Evolutionary conservation across 2,888 invertebrate genomes (phyloP), one percentile per base, ranked within the genome.

Genomic region (Lacanobia wlatinum): DNA sequence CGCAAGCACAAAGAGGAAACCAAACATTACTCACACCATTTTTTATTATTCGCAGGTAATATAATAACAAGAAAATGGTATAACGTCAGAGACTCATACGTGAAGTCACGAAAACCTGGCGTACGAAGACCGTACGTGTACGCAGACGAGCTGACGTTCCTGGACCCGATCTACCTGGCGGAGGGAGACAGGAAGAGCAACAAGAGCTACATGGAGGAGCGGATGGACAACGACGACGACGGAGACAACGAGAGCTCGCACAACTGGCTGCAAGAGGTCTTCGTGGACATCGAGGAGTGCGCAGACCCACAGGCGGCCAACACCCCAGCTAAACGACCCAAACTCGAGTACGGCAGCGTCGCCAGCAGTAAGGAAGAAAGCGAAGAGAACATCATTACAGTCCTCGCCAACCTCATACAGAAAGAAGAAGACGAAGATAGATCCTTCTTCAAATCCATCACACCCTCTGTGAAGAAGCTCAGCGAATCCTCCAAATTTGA

Each of bases 351-450:
- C 50, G 52, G 73, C 1, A 60, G 40, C 59, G 59, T 59, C 40
- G 59, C 38, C 40, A 59, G 61, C 14, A 46, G 68, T 10, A 87
- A 84, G 71, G 88, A 88, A 6, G 68, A 87, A 4, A 43, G 58
- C 0, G 89, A 89, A 12, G 89, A 89, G 8, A 90, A 84, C 53
- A 83, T 93, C 14, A 86, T 92, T 0, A 72, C 89, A 0, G 83
- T 93, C 7, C 87, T 94, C 21, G 89, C 91, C 12, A 92, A 87
- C 69, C 76, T 94, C 46, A 88, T 94, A 53, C 89, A 91, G n/a
- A 92, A 87, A 48, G 94, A 95, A 66, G 92, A 94, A 8, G 94
- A 95, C 40, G 94, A 94, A 62, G 94, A 94, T 55, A 90, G 92
- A 58, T 90, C 94, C 0, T 95, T 94, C 84, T 95, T 95, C 67